These are phyloP conservation scores for Cheilosia variabilis DNA, from an alignment of 2,888 invertebrate genomes.

Conservation along the genomic window DNA sequence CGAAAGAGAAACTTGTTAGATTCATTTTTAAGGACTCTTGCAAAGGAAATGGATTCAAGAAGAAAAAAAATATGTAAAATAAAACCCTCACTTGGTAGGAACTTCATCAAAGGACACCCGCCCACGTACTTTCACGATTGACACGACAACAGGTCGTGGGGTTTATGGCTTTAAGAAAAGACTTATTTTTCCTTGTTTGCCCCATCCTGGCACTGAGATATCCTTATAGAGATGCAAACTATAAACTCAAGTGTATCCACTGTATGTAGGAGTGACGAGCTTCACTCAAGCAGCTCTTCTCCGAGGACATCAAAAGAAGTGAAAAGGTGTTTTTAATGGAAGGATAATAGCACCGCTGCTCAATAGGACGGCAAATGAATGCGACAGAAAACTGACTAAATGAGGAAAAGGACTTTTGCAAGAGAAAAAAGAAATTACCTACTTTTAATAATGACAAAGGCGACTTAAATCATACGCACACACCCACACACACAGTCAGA, in stretches of 20 bases:
- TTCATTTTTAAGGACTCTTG: constrained; percentile 11
- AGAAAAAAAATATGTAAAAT: background rate
- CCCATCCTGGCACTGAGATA: background rate
- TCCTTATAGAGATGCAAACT: constrained; percentile 1
- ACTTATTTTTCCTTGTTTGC: background rate
- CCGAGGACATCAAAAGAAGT: constrained; percentile 27
- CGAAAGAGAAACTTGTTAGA: background rate
- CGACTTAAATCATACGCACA: constrained; percentile 10
- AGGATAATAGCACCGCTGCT: constrained; percentile 19
- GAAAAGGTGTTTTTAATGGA: constrained; percentile 35
- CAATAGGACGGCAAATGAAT: constrained; percentile 3
- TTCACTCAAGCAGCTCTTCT: constrained; percentile 5
- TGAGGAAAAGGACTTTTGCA: constrained; percentile 6
- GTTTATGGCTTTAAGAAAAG: constrained; percentile 6
- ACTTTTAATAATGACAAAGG: constrained; percentile 18
- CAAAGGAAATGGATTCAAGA: constrained; percentile 1
- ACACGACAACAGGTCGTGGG: constrained; percentile 12
- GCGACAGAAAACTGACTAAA: constrained; percentile 5
- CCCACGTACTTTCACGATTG: background rate
- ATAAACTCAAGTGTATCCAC: constrained; percentile 12
- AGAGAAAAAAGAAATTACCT: background rate
- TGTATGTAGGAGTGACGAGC: constrained; percentile 2
- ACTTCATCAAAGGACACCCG: constrained; percentile 16
- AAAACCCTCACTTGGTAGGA: background rate
- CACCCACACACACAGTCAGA: background rate